Base-by-base conservation (phyloP, 2,113 vertebrate species). In the Sialia sialis region DNA sequence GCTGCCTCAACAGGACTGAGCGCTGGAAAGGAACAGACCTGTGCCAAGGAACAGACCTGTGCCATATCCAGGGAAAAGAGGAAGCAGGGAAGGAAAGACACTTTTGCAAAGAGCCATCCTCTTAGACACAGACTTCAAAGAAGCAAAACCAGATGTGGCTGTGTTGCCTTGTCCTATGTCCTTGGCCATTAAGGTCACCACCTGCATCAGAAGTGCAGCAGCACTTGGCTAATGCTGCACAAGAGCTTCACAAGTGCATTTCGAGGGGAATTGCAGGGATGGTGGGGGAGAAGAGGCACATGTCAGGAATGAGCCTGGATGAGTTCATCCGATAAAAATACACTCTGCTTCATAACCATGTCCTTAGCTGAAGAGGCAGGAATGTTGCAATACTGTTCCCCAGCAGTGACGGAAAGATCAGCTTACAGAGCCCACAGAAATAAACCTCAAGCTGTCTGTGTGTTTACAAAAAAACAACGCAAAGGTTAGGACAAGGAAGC, bases 251-350 rank as follows among this genome's bases (percentile, higher is more conserved):
- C 64, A 81, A 94, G 76, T 34, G 30, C 68, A 56, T 87, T 95
- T 93, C 0, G 9, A 63, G 63, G 64, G 56, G 58, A 67, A 87
- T 15, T 55, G 52, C 69, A 72, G 0, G 49, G 83, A 72, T 44
- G 55, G 59, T 55, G 32, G 7, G 23, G 55, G 51, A 84, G 84
- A 93, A 78, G 59, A 92, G 49, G 38, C 17, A 0, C 80, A 48
- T 7, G 52, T 86, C 46, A 62, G 85, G 88, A 90, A 84, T 16
- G 41, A 90, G 89, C 78, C 36, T 4, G 43, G 82, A 72, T 97
- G 97, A 97, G 94, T 97, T 97, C 96, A 96, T 96, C 69, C 0
- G 88, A 96, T 48, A 97, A 97, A 97, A 97, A 97, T 97, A 97
- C 69, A 60, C 81, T 69, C 75, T 92, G 94, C 89, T 68, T 97